These are phyloP conservation scores for Tamandua tetradactyla DNA, from an alignment of 2,797 vertebrate species.

Conservation along the genomic window DNA sequence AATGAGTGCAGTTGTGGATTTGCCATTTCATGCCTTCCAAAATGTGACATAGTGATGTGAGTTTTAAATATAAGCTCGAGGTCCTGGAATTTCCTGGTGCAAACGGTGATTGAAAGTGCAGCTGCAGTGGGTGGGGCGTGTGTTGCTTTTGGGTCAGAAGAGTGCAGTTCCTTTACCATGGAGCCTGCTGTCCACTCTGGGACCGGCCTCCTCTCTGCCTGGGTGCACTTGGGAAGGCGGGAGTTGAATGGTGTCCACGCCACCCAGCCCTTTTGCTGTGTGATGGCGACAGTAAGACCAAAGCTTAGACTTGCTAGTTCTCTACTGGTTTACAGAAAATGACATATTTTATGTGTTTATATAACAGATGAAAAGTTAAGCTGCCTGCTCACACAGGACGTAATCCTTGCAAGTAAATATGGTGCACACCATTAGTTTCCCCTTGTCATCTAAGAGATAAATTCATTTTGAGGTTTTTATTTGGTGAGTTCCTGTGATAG, in stretches of 20 bases:
- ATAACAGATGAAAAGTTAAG: background rate
- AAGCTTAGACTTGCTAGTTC: background rate
- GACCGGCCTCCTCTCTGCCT: background rate
- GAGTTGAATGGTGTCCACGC: background rate
- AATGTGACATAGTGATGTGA: background rate
- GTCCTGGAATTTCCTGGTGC: background rate
- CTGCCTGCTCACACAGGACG: background rate
- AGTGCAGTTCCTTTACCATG: constrained; percentile 28
- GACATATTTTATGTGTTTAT: background rate
- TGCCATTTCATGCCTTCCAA: background rate
- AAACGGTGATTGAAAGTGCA: background rate
- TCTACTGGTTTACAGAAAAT: background rate
- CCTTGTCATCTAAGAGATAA: background rate
- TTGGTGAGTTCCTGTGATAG: background rate
- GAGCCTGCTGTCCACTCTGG: background rate
- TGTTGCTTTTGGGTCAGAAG: background rate
- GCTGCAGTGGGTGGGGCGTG: background rate
- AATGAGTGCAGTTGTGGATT: background rate
- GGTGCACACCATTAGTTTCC: background rate
- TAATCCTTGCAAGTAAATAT: background rate
- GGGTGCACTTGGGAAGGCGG: background rate
- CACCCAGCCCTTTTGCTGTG: background rate
- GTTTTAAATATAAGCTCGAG: background rate
- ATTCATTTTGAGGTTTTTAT: background rate
- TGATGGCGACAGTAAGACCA: background rate